Percentiles rank a stretch among this genome's conserved stretches.
These are phyloP conservation scores for Cygnus olor DNA, from an alignment of 2,797 vertebrate species.

Conservation along the genomic window DNA sequence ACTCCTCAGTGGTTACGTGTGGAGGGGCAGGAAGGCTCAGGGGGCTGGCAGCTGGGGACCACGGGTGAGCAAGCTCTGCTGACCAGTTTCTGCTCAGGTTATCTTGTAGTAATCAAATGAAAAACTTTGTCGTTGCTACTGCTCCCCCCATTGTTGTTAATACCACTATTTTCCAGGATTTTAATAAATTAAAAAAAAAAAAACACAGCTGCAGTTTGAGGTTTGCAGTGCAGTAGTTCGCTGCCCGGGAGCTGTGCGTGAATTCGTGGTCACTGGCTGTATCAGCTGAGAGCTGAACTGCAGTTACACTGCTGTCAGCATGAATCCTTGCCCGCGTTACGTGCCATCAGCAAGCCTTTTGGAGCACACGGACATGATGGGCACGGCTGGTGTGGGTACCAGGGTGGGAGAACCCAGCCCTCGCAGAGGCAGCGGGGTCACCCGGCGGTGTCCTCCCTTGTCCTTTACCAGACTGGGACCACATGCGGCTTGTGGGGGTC, in stretches of 20 bases:
- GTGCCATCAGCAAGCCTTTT: neutral
- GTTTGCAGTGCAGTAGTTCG: neutral
- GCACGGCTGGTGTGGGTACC: no score
- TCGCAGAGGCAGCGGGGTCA: no score
- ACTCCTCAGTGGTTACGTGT: rapidly evolving
- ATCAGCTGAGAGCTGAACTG: neutral
- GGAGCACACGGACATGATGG: no score
- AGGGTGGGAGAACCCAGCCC: neutral
- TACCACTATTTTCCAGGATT: neutral
- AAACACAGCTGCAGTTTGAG: neutral
- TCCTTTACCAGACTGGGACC: neutral
- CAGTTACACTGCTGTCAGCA: neutral
- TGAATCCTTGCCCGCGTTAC: neutral
- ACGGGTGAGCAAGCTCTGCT: neutral
- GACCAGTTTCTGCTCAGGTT: neutral
- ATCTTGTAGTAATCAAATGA: neutral
- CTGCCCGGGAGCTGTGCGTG: neutral
- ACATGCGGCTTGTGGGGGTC: neutral
- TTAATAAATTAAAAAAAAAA: neutral
- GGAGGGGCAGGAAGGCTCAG: rapidly evolving
- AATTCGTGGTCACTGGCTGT: neutral
- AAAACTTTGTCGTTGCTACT: neutral
- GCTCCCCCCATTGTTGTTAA: neutral
- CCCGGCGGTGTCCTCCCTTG: no score
- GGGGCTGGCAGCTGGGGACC: rapidly evolving